These are phyloP conservation scores for Zalophus californianus DNA, from an alignment of 2,797 vertebrate species.

Conservation along the genomic window DNA sequence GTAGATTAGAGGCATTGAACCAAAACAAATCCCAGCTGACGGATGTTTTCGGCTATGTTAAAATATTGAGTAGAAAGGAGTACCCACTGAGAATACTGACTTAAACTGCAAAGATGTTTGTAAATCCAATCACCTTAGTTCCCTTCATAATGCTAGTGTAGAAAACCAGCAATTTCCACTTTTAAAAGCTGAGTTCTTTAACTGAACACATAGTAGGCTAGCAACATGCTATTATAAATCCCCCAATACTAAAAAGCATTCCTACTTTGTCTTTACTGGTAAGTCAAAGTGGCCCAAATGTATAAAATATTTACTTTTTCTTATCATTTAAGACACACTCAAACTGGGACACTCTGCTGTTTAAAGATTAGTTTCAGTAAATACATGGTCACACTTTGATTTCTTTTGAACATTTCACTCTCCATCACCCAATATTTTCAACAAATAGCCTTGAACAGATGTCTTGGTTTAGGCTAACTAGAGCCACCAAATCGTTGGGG, in stretches of 20 bases:
- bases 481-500: neutral
- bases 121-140: slow-evolving; percentile 41
- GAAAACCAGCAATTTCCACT: slow-evolving; percentile 18
- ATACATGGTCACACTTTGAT: neutral
- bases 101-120: slow-evolving; percentile 27
- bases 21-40: slow-evolving; percentile 47
- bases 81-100: neutral
- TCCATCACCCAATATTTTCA: slow-evolving; percentile 27
- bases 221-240: slow-evolving; percentile 20
- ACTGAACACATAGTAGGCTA: neutral
- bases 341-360: neutral
- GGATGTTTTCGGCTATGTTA: slow-evolving; percentile 34
- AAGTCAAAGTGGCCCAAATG: neutral
- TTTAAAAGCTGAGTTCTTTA: slow-evolving; percentile 44
- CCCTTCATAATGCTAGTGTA: neutral
- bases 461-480: neutral
- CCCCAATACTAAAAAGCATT: neutral
- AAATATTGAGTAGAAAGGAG: slow-evolving; percentile 56
- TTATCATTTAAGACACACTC: slow-evolving; percentile 33
- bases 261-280: neutral
- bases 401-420: slow-evolving; percentile 59
- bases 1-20: slow-evolving; percentile 58
- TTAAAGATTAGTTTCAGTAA: slow-evolving; percentile 46
- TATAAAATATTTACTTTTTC: slow-evolving; percentile 43
- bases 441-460: slow-evolving; percentile 1